Evolutionary conservation across 2,113 vertebrate species (phyloP).

Genomic region (Apaloderma vittatum): DNA sequence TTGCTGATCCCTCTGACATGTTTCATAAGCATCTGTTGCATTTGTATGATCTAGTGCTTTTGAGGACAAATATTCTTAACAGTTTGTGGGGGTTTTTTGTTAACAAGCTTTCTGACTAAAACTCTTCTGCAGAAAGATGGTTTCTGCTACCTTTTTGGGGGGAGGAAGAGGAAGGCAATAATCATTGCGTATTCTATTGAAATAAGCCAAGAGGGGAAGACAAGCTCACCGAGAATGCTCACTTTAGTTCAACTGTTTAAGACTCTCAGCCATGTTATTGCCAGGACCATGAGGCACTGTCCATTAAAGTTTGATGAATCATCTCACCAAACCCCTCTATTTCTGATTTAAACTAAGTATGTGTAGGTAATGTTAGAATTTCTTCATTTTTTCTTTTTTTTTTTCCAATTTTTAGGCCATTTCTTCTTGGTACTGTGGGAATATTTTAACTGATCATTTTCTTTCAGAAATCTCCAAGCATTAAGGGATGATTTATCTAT

Average conservation of each 20-base stretch:
- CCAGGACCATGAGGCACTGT: rapidly evolving
- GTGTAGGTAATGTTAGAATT: not conserved
- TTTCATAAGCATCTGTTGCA: not conserved
- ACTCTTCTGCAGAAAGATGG: not conserved
- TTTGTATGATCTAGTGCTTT: not conserved
- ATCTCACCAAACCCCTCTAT: not conserved
- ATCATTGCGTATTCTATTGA: not conserved
- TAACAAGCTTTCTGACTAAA: not conserved
- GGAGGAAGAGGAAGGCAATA: not conserved
- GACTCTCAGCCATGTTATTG: not conserved
- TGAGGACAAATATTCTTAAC: not conserved
- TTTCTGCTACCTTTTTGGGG: not conserved
- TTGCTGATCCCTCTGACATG: not conserved
- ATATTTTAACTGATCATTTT: not conserved
- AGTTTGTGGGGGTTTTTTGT: not conserved
- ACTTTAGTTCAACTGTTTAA: not conserved
- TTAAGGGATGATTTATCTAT: not conserved
- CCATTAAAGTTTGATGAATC: not conserved
- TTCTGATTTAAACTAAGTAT: not conserved
- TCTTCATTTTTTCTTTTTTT: not conserved
- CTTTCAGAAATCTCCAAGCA: not conserved
- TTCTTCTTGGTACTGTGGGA: not conserved
- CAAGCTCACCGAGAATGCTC: not conserved
- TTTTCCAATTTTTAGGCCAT: not conserved
- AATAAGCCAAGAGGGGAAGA: not conserved